These are phyloP conservation scores for Ia io DNA, from an alignment of 2,113 vertebrate genomes.

Conservation along the genomic window DNA sequence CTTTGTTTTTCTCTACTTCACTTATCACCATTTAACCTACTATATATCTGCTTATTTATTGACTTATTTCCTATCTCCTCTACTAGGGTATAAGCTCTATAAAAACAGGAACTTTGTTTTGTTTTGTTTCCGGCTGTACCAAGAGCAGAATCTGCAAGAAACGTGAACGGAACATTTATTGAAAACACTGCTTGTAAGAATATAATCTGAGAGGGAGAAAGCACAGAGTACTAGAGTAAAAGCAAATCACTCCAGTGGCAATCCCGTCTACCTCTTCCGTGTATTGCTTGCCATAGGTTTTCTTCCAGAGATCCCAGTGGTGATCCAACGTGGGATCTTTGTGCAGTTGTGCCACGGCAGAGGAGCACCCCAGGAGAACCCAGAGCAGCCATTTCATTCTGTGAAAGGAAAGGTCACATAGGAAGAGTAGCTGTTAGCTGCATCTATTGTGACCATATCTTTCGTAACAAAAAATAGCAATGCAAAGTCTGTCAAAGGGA, in stretches of 20 bases:
- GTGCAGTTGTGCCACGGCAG: background rate
- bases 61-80: background rate
- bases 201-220: background rate
- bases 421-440: background rate
- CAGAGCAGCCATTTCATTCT: conserved; percentile 44
- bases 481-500: background rate
- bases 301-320: conserved; percentile 78
- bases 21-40: background rate
- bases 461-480: background rate
- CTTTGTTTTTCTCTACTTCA: background rate
- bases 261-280: conserved; percentile 42
- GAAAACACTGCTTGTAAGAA: background rate
- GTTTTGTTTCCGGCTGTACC: background rate
- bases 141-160: background rate
- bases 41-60: background rate
- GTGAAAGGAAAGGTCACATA: background rate
- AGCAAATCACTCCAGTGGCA: accelerated
- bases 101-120: background rate
- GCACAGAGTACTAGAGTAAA: background rate
- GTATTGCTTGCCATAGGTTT: conserved; percentile 70
- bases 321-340: conserved; percentile 59
- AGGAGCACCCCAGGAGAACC: background rate
- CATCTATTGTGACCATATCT: background rate
- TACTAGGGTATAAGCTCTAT: background rate
- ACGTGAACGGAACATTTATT: background rate